Base-by-base conservation (phyloP, 2,113 vertebrate species). In the Pao palembangensis region DNA sequence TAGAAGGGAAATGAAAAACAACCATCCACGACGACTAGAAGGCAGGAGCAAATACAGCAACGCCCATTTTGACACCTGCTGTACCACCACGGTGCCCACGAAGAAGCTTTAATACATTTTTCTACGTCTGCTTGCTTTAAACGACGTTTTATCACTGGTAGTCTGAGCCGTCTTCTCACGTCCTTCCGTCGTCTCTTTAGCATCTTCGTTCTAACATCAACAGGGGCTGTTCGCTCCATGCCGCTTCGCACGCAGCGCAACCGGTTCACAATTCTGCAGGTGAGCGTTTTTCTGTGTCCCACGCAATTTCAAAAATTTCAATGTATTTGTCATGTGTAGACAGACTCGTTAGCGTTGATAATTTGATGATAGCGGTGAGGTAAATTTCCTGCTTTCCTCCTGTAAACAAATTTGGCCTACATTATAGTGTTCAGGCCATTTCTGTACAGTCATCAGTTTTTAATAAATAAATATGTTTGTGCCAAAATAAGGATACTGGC, bases 11-110 rank as follows among this genome's bases (percentile, higher is more conserved):
- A 46, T 67, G 66, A 81, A 83, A 85, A 80, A 76, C 69, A 82
- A 70, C 77, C 70, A 67, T 75, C 75, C 74, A 54, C 84, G 69
- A 76, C 76, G 75, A 63, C 56, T 34, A 56, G 64, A 67, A 69
- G 71, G 67, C 59, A 64, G 75, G 51, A 61, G 74, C 59, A 61
- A 67, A 47, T 19, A 46, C 82, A 78, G 66, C 78, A 60, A 75
- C 83, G 86, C 75, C 80, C 81, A 82, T 80, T 74, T 44, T 21
- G 56, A 79, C 69, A 50, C 69, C 64, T 54, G 19, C 61, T 38
- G 67, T 52, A 20, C 16, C 67, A 3, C n/a, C 14, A 25, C 72
- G 17, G 46, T 16, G 6, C 13, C 47, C 46, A 0, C 47, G 5
- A 15, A 61, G 17, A 38, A 38, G 16, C 50, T 20, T 12, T 38